Conservation (phyloP, 2,888 invertebrate species). For the Seira ritae region DNA sequence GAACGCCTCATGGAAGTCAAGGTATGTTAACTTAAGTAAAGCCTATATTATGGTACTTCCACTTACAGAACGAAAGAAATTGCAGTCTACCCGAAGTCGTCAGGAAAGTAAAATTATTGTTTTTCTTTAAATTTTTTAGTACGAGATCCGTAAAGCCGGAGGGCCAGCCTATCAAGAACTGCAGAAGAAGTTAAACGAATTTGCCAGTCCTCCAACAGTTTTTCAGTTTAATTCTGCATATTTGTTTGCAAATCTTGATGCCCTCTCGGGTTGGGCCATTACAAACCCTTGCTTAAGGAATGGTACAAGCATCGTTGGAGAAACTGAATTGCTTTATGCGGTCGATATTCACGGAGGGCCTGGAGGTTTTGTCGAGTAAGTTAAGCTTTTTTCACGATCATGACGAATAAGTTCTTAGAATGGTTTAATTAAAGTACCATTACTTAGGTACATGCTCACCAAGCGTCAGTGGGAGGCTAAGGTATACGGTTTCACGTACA, state of each 20-base stretch:
- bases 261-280: conserved; percentile 92
- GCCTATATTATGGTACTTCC: no score
- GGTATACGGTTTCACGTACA: conserved; percentile 96
- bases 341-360: conserved; percentile 98
- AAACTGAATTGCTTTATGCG: conserved; percentile 84
- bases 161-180: conserved; percentile 39
- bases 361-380: conserved; percentile 94
- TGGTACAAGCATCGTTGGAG: conserved; percentile 75
- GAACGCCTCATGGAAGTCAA: conserved; percentile 71
- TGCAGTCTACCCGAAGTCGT: conserved; percentile 60
- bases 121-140: conserved; percentile 27
- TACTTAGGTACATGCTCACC: conserved; percentile 84
- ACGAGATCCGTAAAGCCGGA: conserved; percentile 52
- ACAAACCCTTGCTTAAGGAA: conserved; percentile 83
- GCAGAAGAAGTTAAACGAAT: conserved; percentile 47
- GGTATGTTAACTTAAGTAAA: conserved; percentile 58
- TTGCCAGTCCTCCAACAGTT: conserved; percentile 74
- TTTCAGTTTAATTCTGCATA: conserved; percentile 91
- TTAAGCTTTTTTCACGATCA: not conserved
- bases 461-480: conserved; percentile 81
- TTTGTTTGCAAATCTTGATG: conserved; percentile 99
- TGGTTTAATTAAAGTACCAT: no score
- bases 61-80: no score
- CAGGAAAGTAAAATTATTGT: conserved; percentile 70
- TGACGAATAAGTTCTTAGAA: no score